Base-by-base conservation (phyloP, 1,140 invertebrate species). In the Maconellicoccus hirsutus region DNA sequence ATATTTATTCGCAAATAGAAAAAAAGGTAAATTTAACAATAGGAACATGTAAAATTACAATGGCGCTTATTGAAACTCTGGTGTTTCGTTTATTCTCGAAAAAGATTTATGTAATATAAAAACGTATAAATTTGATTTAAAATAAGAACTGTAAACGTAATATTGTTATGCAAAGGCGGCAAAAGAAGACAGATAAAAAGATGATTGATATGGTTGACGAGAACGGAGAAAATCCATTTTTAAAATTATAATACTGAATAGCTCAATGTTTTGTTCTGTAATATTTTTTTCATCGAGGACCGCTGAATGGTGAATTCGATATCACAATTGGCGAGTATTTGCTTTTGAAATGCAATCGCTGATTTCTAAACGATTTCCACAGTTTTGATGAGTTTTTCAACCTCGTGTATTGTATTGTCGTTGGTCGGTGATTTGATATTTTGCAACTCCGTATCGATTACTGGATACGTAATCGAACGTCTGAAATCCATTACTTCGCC, bases 401-500 rank as follows among this genome's bases (percentile, higher is more conserved):
- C 42, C n/a, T 52, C 42, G 42, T 52, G 42, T 33, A 33, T 33
- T 3, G 29, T 12, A 12, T 33, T 33, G 29, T 52, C 3, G 10
- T 52, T 19, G 10, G 42, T 3, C 3, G 42, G 10, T 52, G n/a
- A 52, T 52, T 52, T 52, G n/a, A 52, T 52, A 16, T 52, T 19
- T 52, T 19, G 42, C 16, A 52, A 52, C n/a, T 52, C 42, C 10
- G 42, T 52, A 52, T 52, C 42, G n/a, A 52, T 52, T 52, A 52
- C 42, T 19, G 42, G 42, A 52, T 52, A 52, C 12, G 42, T 52
- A 19, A 52, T 52, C 42, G 42, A 52, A 52, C 42, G 42, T 52
- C 42, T 52, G 42, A 52, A 52, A 52, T 52, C 42, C 42, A 52
- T 52, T 52, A 52, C 42, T 52, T 52, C 42, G 42, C 16, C 42